phyloP scores from a whole-genome alignment of 2,797 vertebrate genomes.

The Rhinophrynus dorsalis region DNA sequence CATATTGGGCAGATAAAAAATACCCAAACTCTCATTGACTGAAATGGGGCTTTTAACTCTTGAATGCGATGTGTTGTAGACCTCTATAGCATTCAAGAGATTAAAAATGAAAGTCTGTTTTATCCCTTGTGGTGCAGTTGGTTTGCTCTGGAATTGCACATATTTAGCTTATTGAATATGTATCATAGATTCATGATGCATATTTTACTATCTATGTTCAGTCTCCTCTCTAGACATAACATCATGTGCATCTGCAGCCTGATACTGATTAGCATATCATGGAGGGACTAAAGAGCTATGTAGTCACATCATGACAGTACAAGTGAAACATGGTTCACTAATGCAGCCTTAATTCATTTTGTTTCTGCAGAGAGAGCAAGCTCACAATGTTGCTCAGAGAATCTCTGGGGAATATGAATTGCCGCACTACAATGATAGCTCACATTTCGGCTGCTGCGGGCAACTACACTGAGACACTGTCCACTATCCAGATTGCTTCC shows the following conservation, averaged over 20 bases:
- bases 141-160: too few species aligned
- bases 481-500: constrained; percentile 89
- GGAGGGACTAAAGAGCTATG: constrained; percentile 49
- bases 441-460: constrained; percentile 82
- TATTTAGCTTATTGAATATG: too few species aligned
- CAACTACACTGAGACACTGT: constrained; percentile 86
- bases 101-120: too few species aligned
- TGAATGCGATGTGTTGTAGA: too few species aligned
- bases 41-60: too few species aligned
- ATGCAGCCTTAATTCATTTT: constrained; percentile 67
- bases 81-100: too few species aligned
- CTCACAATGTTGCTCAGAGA: constrained; percentile 93
- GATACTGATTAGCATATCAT: constrained; percentile 60
- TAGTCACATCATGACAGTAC: constrained; percentile 52
- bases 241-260: constrained; percentile 39
- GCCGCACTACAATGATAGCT: constrained; percentile 89
- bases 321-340: constrained; percentile 57
- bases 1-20: too few species aligned
- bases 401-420: constrained; percentile 88
- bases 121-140: too few species aligned
- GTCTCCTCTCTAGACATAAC: constrained; percentile 36
- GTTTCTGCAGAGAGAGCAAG: constrained; percentile 84
- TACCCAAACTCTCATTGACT: too few species aligned
- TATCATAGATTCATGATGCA: constrained; percentile 9
- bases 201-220: neutral